Base-by-base conservation (phyloP, 2,888 invertebrate genomes). In the Helleia helle region DNA sequence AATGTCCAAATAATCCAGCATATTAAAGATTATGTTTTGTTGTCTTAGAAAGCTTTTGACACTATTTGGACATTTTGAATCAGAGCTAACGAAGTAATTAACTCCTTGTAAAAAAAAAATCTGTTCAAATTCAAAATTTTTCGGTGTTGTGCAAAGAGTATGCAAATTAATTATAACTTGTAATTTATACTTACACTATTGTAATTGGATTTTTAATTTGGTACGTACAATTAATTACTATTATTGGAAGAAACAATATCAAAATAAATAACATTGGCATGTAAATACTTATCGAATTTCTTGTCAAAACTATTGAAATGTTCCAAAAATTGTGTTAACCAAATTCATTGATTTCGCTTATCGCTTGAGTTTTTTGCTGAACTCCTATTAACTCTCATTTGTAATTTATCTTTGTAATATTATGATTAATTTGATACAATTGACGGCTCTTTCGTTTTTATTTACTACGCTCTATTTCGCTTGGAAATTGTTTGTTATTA, bases 401-500 rank as follows among this genome's bases (percentile, higher is more conserved):
- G 24, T 37, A 31, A 11, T 30, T 39, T 34, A 25, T 8, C 30
- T 47, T 29, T 42, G 22, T 27, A 34, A 41, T 40, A 11, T 34
- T 34, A 40, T 17, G 31, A 26, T 36, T 41, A 15, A 25, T 30
- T 46, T 43, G 12, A 13, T 24, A 24, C 36, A 25, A 25, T 14
- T 6, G 26, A 34, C 34, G 18, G 8, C 34, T 25, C 9, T 8
- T 22, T 8, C 2, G 14, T 13, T 27, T 34, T 34, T 6, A 18
- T 34, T 34, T 8, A 34, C 34, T 34, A 22, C 12, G 34, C 72
- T 65, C 57, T 60, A 67, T 61, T 65, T 59, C 55, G 79, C 79
- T 80, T 80, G 61, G 60, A 66, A 59, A 68, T 62, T 59, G 56
- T 74, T 77, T 79, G 69, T 71, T 22, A 65, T 79, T 81, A 81